These are phyloP conservation scores for Lobophora halterata DNA, from an alignment of 2,888 invertebrate genomes.

Conservation along the genomic window DNA sequence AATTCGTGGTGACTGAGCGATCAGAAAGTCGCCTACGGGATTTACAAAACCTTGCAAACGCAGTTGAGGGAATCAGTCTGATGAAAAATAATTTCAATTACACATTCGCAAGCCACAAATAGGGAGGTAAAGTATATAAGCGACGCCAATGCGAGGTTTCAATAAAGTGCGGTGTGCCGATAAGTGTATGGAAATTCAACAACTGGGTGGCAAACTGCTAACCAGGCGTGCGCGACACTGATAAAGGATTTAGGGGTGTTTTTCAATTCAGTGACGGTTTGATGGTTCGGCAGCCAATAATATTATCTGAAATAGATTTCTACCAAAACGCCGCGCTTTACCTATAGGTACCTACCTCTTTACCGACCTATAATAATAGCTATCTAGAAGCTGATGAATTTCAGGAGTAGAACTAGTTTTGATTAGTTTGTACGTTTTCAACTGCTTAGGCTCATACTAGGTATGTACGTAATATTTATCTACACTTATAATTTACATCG, in stretches of 20 bases:
- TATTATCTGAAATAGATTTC: slow-evolving; percentile 46
- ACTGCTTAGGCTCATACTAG: too few relatives aligned
- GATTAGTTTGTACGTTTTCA: too few relatives aligned
- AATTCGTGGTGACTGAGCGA: too few relatives aligned
- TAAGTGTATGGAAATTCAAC: slow-evolving; percentile 62
- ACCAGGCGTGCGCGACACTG: slow-evolving; percentile 55
- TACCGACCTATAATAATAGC: too few relatives aligned
- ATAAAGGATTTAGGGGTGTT: slow-evolving; percentile 65
- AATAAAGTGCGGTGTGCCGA: slow-evolving; percentile 51
- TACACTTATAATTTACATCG: too few relatives aligned
- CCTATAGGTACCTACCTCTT: too few relatives aligned
- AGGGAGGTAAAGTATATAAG: too few relatives aligned
- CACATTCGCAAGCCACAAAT: slow-evolving; percentile 38
- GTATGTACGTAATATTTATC: too few relatives aligned
- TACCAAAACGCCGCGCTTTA: slow-evolving; percentile 23
- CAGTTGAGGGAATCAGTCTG: neutral
- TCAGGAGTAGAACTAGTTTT: too few relatives aligned
- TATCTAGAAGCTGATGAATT: too few relatives aligned
- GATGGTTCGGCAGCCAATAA: slow-evolving; percentile 45
- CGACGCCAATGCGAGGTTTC: slow-evolving; percentile 40
- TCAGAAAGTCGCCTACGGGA: too few relatives aligned
- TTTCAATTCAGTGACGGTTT: slow-evolving; percentile 53
- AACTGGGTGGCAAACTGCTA: slow-evolving; percentile 42
- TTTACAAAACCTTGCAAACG: too few relatives aligned
- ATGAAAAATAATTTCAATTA: slow-evolving; percentile 11